phyloP scores from a whole-genome alignment of 2,113 vertebrate genomes.

The Plectropomus leopardus region DNA sequence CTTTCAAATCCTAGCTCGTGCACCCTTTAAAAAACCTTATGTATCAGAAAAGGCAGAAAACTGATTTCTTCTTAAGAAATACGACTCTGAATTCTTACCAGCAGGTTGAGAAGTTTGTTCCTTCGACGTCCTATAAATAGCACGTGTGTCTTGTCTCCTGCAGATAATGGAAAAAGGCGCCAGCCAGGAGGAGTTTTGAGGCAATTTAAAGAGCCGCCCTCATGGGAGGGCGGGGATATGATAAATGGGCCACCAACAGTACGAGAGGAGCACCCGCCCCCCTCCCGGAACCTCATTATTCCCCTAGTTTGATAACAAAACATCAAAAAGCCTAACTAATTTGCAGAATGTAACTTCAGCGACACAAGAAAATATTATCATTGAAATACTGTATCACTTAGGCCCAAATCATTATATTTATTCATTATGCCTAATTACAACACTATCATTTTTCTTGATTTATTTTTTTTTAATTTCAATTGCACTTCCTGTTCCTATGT shows the following conservation, averaged over 20 bases:
- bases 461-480: too few species aligned
- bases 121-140: constrained; percentile 70
- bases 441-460: too few species aligned
- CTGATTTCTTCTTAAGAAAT: not conserved
- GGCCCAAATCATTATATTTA: too few species aligned
- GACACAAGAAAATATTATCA: not conserved
- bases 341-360: not conserved
- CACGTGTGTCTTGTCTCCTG: constrained; percentile 71
- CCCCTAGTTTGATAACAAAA: constrained; percentile 53
- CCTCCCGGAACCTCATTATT: constrained; percentile 19
- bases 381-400: not conserved
- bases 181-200: constrained; percentile 80
- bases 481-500: too few species aligned
- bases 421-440: too few species aligned
- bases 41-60: constrained; percentile 9
- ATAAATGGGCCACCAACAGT: constrained; percentile 82
- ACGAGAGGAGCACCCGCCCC: constrained; percentile 33
- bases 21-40: constrained; percentile 29
- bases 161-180: constrained; percentile 82
- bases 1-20: constrained; percentile 77
- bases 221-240: constrained; percentile 83
- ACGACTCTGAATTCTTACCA: constrained; percentile 55
- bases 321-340: constrained; percentile 12
- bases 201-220: constrained; percentile 85
- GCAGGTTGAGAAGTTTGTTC: constrained; percentile 64